Base-by-base conservation (phyloP, 2,797 vertebrate genomes). In the Enteromius argenteus region DNA sequence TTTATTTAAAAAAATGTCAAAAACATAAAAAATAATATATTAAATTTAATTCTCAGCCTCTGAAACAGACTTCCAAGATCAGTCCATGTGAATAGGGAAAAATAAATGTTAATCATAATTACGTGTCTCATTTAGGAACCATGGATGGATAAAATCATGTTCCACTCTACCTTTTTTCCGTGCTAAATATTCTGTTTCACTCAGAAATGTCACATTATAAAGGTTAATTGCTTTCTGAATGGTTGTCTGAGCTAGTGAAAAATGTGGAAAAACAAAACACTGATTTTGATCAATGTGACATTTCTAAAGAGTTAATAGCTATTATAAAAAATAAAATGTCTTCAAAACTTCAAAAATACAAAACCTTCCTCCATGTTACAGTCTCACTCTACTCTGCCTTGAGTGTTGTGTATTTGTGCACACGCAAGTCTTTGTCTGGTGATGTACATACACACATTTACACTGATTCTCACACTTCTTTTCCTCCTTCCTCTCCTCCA, bases 391-490 rank as follows among this genome's bases (percentile, higher is more conserved):
- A 27, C 60, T 62, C 30, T 49, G 60, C 72, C 46, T 67, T 2
- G 3, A 67, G 71, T n/a, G 17, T 80, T 37, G 46, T 80, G 69
- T 51, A 37, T 60, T 46, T 79, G 49, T 49, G 42, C 23, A 80
- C 42, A 23, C 42, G 46, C 15, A 35, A 42, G 67, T 42, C 1
- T 68, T 78, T 66, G 49, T 17, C 73, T 64, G 56, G 66, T 82
- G 44, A 64, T 78, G 10, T 69, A 79, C 49, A 68, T 71, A 37
- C 42, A 27, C 72, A 53, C 66, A 80, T 49, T 51, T 62, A 30
- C 72, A 56, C 27, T 46, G 27, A 75, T 35, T 74, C 56, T 71
- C 39, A 23, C 76, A 66, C 15, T 66, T 81, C 64, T 69, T 69
- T 27, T 72, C 32, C n/a, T 66, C 30, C 58, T 75, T 53, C n/a